Base-by-base conservation (phyloP, 2,797 vertebrate species). In the Enteromius afrohamiltoni region DNA sequence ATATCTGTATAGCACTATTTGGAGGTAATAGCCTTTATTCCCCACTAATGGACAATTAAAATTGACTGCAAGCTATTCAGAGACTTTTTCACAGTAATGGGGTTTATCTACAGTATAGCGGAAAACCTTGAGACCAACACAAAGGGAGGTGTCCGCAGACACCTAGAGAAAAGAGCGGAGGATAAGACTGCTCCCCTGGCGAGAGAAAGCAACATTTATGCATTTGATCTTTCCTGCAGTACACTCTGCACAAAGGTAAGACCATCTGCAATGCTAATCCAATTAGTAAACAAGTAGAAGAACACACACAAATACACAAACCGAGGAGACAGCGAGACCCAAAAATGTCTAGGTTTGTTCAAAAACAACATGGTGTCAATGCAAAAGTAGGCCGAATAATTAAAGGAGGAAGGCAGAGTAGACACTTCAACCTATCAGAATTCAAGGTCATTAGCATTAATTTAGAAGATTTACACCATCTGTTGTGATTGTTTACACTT, bases 401-500 rank as follows among this genome's bases (percentile, higher is more conserved):
- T 89, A 90, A 92, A 90, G 82, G 83, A 89, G 9, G 88, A 91
- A 87, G 71, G 88, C 85, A 58, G 85, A 83, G 86, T 86, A 87
- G 79, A 85, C 69, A 88, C 88, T 82, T 89, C 70, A n/a, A 51
- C 90, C 88, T 47, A 68, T 86, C 79, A 85, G 90, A 82, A 92
- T 89, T 93, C 91, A 93, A 95, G 96, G 96, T 95, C 95, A 94
- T 95, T 95, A 95, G 89, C 71, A 92, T 92, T 95, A 93, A 95
- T 95, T 93, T 77, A 93, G 58, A 88, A 84, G 62, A 71, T 88
- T 94, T 93, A 92, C 91, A 91, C 95, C 96, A 96, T 97, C 96
- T 97, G 97, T 90, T 94, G 92, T 93, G 93, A 95, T 94, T 97
- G 95, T 96, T 97, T 96, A 96, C 95, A 96, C 96, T 95, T 93